Evolutionary conservation across 2,113 vertebrate genomes (phyloP), one percentile per base, ranked within the genome.

Genomic region (Ramphastos sulfuratus): DNA sequence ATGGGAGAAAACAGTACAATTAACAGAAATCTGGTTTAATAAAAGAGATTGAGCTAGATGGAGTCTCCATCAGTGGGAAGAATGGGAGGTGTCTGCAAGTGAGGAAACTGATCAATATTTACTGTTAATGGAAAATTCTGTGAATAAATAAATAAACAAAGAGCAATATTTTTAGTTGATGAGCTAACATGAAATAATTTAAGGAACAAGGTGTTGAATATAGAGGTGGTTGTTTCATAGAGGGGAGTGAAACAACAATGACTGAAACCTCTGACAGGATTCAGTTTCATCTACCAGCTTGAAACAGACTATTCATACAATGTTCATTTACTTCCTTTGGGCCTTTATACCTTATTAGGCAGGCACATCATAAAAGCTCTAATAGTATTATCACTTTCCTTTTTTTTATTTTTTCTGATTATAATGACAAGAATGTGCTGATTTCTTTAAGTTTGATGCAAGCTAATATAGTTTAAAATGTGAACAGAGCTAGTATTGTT

Each of bases 1-100:
- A 39, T 39, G 2, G 0, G 3, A 1, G 2, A 4, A 61, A 27
- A 66, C 7, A 69, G 1, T n/a, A 4, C n/a, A 59, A 39, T 39
- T 63, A 50, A n/a, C 16, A 74, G 3, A 84, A 44, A 8, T 46
- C 7, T 37, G 1, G 52, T 75, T 64, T 14, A 44, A 42, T 20
- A 65, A 82, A 79, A 75, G 10, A 0, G 4, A 4, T 15, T 61
- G 27, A 67, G 12, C 39, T 78, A 67, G 21, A 25, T 16, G 17
- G 17, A 44, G 4, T 25, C 5, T 54, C 11, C 52, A 48, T 19
- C n/a, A 64, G 15, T 37, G 59, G 13, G 23, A 58, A 66, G 15
- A 93, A 83, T 5, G 4, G 24, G 7, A 77, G 83, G 55, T 19
- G 2, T 63, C 20, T 58, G 48, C 15, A 85, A 65, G 8, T 23